Evolutionary conservation across 1,140 invertebrate genomes (phyloP), one percentile per base, ranked within the genome.

Genomic region (Zaprionus inermis): DNA sequence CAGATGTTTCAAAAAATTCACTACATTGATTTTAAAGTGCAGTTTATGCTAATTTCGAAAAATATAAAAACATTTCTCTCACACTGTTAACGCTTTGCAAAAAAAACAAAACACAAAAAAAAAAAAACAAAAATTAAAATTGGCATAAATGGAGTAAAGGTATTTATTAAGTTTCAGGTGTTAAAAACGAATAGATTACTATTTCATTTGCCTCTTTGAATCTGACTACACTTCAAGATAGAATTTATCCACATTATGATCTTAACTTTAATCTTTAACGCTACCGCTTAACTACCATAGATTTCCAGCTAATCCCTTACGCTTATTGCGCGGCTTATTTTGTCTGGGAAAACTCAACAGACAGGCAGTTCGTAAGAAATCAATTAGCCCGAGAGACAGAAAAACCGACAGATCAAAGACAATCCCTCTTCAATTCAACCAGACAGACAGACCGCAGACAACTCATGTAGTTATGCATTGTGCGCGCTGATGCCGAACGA

Each of bases 11-110:
- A 78, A 44, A 68, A 63, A 36, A 32, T 32, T 9, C 30, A 32
- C 5, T 81, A 79, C 66, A 86, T 88, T 88, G 83, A 88, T 86
- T 86, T 88, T 82, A 82, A 82, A 44, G 38, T 88, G 70, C 55
- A 79, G 18, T 86, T 86, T 86, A 81, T 86, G 82, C 79, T 68
- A 79, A 86, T 86, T 76, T 60, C 16, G 22, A 70, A 36, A 44
- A 28, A 28, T 5, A 28, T 5, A 28, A 28, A 28, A 1, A 28
- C 1, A 28, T 5, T 28, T 28, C 3, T 28, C 1, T 28, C 24
- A 28, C 3, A 16, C 6, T 18, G 14, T 11, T 24, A 12, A 7
- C 59, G 51, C 34, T 44, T 49, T 30, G 14, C 3, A 32, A 22
- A 11, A 44, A 16, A 44, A 10, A 22, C 20, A 41, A 7, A 7